Evolutionary conservation across 2,113 vertebrate genomes (phyloP), one percentile per base, ranked within the genome.

Genomic region (Pleuronectes platessa): DNA sequence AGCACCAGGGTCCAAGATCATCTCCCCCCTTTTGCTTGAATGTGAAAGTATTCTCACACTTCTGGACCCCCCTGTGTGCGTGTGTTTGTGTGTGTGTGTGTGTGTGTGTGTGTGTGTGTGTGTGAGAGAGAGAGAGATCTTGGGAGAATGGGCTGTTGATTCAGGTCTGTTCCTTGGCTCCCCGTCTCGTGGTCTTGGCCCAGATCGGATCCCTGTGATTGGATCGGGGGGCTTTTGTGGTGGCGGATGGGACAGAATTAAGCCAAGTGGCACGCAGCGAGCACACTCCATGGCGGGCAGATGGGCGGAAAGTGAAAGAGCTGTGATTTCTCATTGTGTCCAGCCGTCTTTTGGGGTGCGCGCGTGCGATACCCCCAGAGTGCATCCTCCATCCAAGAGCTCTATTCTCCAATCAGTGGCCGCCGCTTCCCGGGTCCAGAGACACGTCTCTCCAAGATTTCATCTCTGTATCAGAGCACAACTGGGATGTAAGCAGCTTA

Each of bases 291-390:
- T 79, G 86, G 89, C 85, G 86, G 85, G 92, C 92, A 93, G 92
- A 93, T 93, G 92, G 92, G 89, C 84, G 79, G 75, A 81, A 90
- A 90, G 90, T 92, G 90, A 93, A 93, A 93, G 92, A 91, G 90
- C 89, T 91, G 90, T 93, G 92, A 93, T 93, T 93, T 92, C 88
- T 92, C 92, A 92, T 93, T 93, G 92, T 93, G 87, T 89, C 89
- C 86, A 72, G 59, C 51, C 85, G 78, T 92, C 92, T 92, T 92
- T 92, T 82, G 90, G 92, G 89, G 90, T 54, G 51, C 20, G 7
- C 82, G 88, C 79, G 83, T 74, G 88, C 71, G 82, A 88, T 88
- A 85, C 83, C 90, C 87, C 88, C 82, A 74, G 86, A 90, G 88
- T 82, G 86, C 84, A 68, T 87, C 85, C 82, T 88, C 85, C 75